Evolutionary conservation across 2,797 vertebrate genomes (phyloP).

Genomic region (Pseudomugil tenellus): DNA sequence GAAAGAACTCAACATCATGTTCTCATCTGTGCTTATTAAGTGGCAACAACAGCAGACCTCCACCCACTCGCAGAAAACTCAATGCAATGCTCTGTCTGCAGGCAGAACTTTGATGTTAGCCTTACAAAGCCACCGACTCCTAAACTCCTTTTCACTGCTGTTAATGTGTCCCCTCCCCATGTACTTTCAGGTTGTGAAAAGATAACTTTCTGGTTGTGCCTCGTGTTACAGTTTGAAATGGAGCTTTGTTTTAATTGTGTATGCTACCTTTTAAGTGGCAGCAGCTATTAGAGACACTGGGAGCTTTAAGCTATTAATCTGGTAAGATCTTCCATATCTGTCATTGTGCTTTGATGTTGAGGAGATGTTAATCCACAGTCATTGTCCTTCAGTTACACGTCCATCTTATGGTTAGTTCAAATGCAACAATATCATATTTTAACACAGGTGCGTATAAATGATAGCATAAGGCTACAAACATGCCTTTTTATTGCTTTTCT

Average conservation of each 20-base stretch:
- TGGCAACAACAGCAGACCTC: conserved; percentile 63
- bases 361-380: conserved; percentile 8
- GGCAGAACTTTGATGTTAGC: conserved; percentile 75
- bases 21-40: conserved; percentile 45
- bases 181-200: conserved; percentile 75
- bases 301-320: conserved; percentile 49
- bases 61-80: conserved; percentile 67
- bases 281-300: conserved; percentile 35
- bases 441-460: conserved; percentile 12
- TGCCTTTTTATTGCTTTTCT: conserved; percentile 28
- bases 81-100: conserved; percentile 74
- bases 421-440: neutral
- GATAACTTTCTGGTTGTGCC: conserved; percentile 77
- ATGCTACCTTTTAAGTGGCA: conserved; percentile 64
- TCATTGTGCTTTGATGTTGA: conserved; percentile 29
- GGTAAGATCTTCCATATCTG: conserved; percentile 29
- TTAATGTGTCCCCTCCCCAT: conserved; percentile 55
- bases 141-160: conserved; percentile 73
- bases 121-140: conserved; percentile 75
- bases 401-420: conserved; percentile 6
- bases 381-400: conserved; percentile 21
- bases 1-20: conserved; percentile 14
- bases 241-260: conserved; percentile 69
- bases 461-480: conserved; percentile 17
- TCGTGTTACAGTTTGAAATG: conserved; percentile 62